Evolutionary conservation across 2,797 vertebrate species (phyloP).

Genomic region (Arnoldichthys spilopterus): DNA sequence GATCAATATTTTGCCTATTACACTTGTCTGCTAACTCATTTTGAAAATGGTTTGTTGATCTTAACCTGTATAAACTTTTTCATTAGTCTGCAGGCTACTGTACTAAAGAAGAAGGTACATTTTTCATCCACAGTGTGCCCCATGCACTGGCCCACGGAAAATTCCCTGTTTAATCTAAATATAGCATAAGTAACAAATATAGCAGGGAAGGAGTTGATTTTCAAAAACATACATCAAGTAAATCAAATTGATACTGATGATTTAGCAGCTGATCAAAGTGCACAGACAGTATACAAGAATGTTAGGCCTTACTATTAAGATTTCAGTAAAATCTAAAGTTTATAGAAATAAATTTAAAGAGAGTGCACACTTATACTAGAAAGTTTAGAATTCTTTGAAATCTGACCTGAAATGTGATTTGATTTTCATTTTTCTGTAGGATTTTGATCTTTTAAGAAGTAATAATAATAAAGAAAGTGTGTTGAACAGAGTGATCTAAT

Average conservation of each 20-base stretch:
- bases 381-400: too few species aligned
- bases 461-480: too few species aligned
- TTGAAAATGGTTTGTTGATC: slow-evolving; percentile 28
- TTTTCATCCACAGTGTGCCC: background rate
- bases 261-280: too few species aligned
- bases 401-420: too few species aligned
- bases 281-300: too few species aligned
- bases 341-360: background rate
- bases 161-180: background rate
- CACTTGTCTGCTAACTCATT: slow-evolving; percentile 24
- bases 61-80: slow-evolving; percentile 17
- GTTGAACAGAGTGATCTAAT: too few species aligned
- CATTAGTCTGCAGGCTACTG: slow-evolving; percentile 5
- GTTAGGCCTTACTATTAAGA: too few species aligned
- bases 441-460: too few species aligned
- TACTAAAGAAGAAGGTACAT: background rate
- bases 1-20: slow-evolving; percentile 22
- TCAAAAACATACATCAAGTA: too few species aligned
- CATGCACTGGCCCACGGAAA: background rate
- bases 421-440: too few species aligned
- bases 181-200: slow-evolving; percentile 2
- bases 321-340: too few species aligned
- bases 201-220: background rate
- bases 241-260: too few species aligned
- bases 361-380: background rate